Percentiles rank a stretch among this genome's conserved stretches.
phyloP scores from a whole-genome alignment of 2,797 vertebrate species.

The Crocidura indochinensis region DNA sequence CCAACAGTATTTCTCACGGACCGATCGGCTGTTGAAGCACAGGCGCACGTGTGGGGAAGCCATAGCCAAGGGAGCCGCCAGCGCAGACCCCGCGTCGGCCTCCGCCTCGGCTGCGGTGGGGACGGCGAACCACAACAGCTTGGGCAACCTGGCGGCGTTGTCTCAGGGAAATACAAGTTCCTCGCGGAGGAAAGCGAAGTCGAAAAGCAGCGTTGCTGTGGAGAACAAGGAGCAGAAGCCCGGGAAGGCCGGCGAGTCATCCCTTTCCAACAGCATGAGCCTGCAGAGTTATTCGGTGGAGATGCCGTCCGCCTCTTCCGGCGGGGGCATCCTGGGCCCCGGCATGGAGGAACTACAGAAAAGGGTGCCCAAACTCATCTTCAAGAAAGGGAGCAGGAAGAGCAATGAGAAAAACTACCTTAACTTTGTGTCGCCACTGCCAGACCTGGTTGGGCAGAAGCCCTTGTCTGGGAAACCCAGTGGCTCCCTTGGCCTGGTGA shows the following conservation, averaged over 20 bases:
- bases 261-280: conserved; percentile 91
- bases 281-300: conserved; percentile 96
- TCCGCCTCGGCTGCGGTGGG: no score
- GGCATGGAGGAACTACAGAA: conserved; percentile 93
- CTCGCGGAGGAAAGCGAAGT: conserved; percentile 97
- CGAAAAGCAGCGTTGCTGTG: conserved; percentile 92
- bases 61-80: conserved; percentile 95
- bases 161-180: conserved; percentile 98
- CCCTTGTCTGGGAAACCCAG: conserved; percentile 93
- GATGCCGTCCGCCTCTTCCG: conserved; percentile 93
- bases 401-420: conserved; percentile 94
- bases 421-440: conserved; percentile 93
- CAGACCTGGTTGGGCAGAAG: conserved; percentile 94
- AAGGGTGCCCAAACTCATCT: conserved; percentile 96
- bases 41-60: conserved; percentile 99
- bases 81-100: conserved; percentile 94
- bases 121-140: conserved; percentile 88
- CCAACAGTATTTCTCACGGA: conserved; percentile 99
- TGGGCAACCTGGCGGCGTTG: conserved; percentile 93
- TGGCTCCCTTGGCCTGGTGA: conserved; percentile 93
- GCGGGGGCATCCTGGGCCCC: conserved; percentile 92
- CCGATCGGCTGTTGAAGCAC: conserved; percentile 99
- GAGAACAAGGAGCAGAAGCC: conserved; percentile 95
- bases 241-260: conserved; percentile 93
- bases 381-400: conserved; percentile 96